These are phyloP conservation scores for Sinocyclocheilus anshuiensis DNA, from an alignment of 2,113 vertebrate genomes.

Conservation along the genomic window DNA sequence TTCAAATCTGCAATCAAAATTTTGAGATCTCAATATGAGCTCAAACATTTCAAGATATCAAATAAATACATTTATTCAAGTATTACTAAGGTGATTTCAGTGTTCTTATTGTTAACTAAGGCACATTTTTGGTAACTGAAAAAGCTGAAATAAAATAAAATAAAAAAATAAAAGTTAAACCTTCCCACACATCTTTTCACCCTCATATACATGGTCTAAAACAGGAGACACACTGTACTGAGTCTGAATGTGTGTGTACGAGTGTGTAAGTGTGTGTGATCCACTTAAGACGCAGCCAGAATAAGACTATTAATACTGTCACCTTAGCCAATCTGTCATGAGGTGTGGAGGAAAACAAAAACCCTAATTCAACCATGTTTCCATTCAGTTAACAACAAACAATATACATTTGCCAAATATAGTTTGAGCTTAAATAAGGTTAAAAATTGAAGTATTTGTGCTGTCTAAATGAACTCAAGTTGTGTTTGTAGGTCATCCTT, in stretches of 20 bases:
- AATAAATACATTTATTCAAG: neutral
- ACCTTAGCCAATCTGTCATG: conserved; percentile 41
- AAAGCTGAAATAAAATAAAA: neutral
- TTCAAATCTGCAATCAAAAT: neutral
- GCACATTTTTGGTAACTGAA: neutral
- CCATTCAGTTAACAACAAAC: neutral
- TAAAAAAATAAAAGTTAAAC: neutral
- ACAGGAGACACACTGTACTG: neutral
- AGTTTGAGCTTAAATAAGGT: neutral
- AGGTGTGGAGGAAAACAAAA: conserved; percentile 19
- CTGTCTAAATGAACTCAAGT: neutral
- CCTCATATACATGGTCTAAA: neutral
- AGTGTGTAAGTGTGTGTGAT: conserved; percentile 58
- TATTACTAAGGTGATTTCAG: neutral
- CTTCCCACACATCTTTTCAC: neutral
- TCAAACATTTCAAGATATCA: neutral
- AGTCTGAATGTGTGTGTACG: neutral
- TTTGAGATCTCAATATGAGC: neutral
- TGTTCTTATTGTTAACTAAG: neutral
- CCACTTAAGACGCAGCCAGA: conserved; percentile 71
- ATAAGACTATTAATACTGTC: conserved; percentile 65
- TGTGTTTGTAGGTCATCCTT: neutral
- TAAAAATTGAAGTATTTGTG: neutral
- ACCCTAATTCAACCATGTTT: conserved; percentile 3
- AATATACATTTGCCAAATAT: neutral